Conservation (phyloP, 2,888 invertebrate genomes). For the Caenorhabditis wallacei region DNA sequence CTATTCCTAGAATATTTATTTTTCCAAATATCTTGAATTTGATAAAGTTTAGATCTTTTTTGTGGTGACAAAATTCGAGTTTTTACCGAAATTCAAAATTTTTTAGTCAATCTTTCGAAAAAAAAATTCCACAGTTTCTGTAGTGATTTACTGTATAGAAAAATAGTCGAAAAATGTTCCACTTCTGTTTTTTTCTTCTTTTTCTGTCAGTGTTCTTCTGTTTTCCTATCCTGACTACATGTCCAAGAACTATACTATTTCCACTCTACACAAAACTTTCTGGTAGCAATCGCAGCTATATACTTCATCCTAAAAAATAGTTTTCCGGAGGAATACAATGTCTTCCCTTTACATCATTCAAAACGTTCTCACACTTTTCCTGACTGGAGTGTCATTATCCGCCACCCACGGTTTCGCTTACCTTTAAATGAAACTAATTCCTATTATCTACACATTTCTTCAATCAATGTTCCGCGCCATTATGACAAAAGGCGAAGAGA, state of each 20-base stretch:
- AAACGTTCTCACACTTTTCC: background rate
- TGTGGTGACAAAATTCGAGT: too few relatives aligned
- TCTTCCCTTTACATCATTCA: slow-evolving; percentile 2
- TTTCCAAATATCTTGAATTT: too few relatives aligned
- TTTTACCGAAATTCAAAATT: too few relatives aligned
- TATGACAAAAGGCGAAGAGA: slow-evolving; percentile 17
- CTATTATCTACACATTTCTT: slow-evolving; percentile 50
- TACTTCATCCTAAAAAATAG: background rate
- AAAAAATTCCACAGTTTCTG: too few relatives aligned
- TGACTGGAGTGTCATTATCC: slow-evolving; percentile 40
- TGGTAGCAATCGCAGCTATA: background rate
- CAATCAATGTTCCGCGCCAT: slow-evolving; percentile 54
- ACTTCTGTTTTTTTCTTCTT: too few relatives aligned
- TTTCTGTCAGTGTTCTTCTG: too few relatives aligned
- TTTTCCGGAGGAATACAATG: slow-evolving; percentile 23
- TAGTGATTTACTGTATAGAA: too few relatives aligned
- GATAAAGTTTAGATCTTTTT: too few relatives aligned
- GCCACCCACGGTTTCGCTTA: slow-evolving; percentile 45
- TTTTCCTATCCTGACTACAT: too few relatives aligned
- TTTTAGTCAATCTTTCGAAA: too few relatives aligned
- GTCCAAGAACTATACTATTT: background rate
- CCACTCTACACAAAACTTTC: background rate
- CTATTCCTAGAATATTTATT: background rate
- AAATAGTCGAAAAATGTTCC: too few relatives aligned
- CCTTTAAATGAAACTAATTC: slow-evolving; percentile 57